These are phyloP conservation scores for Melanotaenia parkinsoni DNA, from an alignment of 2,797 vertebrate species.

Conservation along the genomic window DNA sequence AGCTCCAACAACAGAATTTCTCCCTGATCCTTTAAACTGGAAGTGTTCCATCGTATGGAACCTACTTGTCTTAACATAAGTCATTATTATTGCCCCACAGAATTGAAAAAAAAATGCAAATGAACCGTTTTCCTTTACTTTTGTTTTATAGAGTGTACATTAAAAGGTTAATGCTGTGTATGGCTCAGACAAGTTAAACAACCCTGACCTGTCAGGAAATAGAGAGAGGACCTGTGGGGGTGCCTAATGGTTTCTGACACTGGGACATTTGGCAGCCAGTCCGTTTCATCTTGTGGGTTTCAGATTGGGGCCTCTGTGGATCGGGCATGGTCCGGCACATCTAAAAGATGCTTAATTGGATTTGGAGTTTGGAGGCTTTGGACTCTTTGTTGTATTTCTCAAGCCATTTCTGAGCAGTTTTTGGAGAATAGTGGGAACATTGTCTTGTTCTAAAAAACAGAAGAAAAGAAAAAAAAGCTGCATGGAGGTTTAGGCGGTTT, in stretches of 20 bases:
- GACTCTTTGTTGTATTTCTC: neutral
- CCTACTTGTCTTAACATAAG: no score
- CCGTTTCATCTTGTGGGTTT: neutral
- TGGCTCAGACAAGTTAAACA: no score
- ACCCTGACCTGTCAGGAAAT: no score
- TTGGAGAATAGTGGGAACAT: neutral
- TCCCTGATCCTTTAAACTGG: no score
- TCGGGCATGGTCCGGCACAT: neutral
- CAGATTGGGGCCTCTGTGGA: neutral
- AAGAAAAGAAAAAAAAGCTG: neutral
- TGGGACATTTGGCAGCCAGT: neutral
- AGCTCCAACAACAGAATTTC: no score
- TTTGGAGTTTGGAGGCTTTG: neutral
- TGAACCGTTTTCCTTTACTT: no score
- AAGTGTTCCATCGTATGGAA: no score
- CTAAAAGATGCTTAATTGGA: neutral
- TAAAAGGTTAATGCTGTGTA: no score
- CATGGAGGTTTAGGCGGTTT: slow-evolving; percentile 1
- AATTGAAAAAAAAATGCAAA: no score
- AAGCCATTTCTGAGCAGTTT: neutral
- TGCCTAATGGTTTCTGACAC: neutral
- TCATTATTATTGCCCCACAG: no score
- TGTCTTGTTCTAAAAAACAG: no score
- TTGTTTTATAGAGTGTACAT: no score
- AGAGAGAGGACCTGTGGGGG: neutral